Evolutionary conservation across 1,140 invertebrate species (phyloP), one percentile per base, ranked within the genome.

Genomic region (Megathymus violae): DNA sequence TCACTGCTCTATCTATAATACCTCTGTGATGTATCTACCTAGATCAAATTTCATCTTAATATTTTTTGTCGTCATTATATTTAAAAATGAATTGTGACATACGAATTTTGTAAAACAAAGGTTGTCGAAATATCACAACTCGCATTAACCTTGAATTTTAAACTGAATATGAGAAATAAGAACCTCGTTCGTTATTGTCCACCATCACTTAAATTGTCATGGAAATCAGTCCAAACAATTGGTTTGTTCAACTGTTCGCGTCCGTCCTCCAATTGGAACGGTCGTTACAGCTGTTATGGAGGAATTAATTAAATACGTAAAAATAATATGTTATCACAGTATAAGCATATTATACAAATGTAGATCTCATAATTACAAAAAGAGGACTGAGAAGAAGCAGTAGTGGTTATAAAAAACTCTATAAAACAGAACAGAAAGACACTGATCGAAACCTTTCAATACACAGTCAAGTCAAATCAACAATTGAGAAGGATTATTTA

Each of bases 191-290:
- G 43, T 19, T 31, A 7, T 9, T 31, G 27, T 43, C 40, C 22
- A 27, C 19, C 50, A 40, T 19, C 5, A 17, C 16, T 31, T 17
- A 14, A 16, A 27, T 54, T 54, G 36, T 54, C 15, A 54, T 54
- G 51, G 14, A 25, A 54, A 54, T 27, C 13, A 14, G 17, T 6
- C 17, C 17, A 41, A 14, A 22, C 13, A 27, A 41, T 7, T 54
- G 14, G 34, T 54, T 41, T 54, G 38, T 38, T 41, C 51, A 54
- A 40, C 51, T 54, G 51, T 19, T 6, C 11, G 11, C 13, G 11
- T 31, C 27, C 11, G 51, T 25, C 51, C 36, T 41, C 51, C 22
- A 54, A 41, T 15, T 41, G n/a, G 3, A 3, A 41, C n/a, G 51
- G n/a, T 41, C 14, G 7, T 36, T 17, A 7, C 3, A 43, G 5